Base-by-base conservation (phyloP, 2,888 invertebrate genomes). In the Trimorus sp. region DNA sequence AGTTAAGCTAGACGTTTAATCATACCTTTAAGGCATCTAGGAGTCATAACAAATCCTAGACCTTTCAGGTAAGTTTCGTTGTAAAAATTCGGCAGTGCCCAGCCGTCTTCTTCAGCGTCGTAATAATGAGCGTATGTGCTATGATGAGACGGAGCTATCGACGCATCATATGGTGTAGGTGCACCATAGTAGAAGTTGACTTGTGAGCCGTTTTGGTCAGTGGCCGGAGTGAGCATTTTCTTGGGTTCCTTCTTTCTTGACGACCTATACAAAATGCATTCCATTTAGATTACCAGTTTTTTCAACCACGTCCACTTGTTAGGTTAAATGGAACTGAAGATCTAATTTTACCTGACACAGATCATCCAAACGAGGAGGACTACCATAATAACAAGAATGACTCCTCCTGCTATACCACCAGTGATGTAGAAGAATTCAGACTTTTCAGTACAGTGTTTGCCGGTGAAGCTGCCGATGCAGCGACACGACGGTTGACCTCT, bases 71-170 rank as follows among this genome's bases (percentile, higher is more conserved):
- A 98, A 1, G 98, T 97, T 92, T 98, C 98, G 91, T 98, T 98
- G 92, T 98, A 98, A 92, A 98, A 98, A 92, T 98, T 98, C 0
- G 98, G 98, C 98, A 98, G 98, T 91, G 98, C 98, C 98, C 98
- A 98, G 59, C 98, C 98, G 88, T 98, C 98, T 92, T 98, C 98
- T 90, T 98, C 98, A 87, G 98, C 98, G 90, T 98, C 98, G 87
- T 98, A 98, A 91, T 98, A 98, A 91, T 98, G 98, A 4, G 98
- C 98, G 92, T 98, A 98, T 0, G 98, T 98, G 60, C 97, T 98
- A 90, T 98, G 98, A 92, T 98, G 98, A 7, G 98, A 98, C 0
- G 98, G 98, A 0, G 98, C 98, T 86, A 98, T 98, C 71, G 97
- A 97, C 91, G 98, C 98, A 62, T 98, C 98, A 92, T 98, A 98